Base-by-base conservation (phyloP, 2,888 invertebrate genomes). In the Penaeus monodon region DNA sequence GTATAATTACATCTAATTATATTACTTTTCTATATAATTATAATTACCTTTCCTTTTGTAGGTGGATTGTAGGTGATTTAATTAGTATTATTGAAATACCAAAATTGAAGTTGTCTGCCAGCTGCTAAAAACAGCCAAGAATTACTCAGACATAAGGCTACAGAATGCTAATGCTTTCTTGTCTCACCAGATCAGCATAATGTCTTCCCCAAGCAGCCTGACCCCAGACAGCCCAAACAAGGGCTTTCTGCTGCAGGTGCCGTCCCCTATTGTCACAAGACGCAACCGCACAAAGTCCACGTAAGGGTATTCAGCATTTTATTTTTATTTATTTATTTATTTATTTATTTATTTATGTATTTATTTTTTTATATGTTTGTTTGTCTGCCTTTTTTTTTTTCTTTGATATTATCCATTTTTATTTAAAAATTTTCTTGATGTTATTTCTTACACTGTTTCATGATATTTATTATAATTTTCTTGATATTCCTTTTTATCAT, bases 281-380 rank as follows among this genome's bases (percentile, higher is more conserved):
- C 94, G 96, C 91, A 96, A 95, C 90, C 93, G 96, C 91, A 96
- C 96, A 89, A 95, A 95, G 90, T 96, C 96, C 88, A 96, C 96
- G 96, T 96, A 94, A 95, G 91, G 8, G 2, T 68, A 7, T 29
- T 29, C 8, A 1, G 10, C n/a, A 2, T 17, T 68, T 68, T 17
- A 10, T 68, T 20, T 68, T 7, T 68, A 1, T 68, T 10, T 68
- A 8, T 68, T 68, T 27, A n/a, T 68, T 4, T 68, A 27, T 68
- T 4, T 68, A 68, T 68, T 6, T 68, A 68, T 68, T 4, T 68
- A 10, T 10, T 4, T 68, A 68, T 68, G 12, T 68, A 27, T 68
- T 6, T 27, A 68, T 68, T 7, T n/a, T n/a, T n/a, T n/a, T n/a
- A 22, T 68, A 29, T 68, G 22, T 29, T 12, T 29, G 10, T 68